These are phyloP conservation scores for Penaeus chinensis DNA, from an alignment of 1,140 invertebrate genomes.

Conservation along the genomic window DNA sequence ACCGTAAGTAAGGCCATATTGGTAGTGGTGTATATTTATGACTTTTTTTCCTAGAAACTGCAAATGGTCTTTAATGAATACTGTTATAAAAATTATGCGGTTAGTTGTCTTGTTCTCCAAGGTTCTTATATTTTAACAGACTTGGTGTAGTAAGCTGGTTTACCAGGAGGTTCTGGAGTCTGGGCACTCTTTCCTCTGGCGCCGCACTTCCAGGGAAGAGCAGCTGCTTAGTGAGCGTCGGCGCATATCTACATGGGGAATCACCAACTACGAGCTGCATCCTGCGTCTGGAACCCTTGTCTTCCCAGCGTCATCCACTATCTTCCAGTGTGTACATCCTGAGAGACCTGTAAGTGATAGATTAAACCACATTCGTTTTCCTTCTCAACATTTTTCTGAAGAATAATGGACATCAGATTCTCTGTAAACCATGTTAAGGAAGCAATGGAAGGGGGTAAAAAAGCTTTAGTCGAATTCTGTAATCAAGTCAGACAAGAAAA, in stretches of 20 bases:
- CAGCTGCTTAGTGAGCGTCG: slow-evolving; percentile 91
- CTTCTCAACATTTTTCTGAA: slow-evolving; percentile 9
- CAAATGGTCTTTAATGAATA: no score
- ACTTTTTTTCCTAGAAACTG: not conserved
- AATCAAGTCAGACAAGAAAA: no score
- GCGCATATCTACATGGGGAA: slow-evolving; percentile 89
- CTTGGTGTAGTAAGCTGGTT: slow-evolving; percentile 47
- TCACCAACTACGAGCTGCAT: slow-evolving; percentile 92
- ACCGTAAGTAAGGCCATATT: slow-evolving; percentile 34
- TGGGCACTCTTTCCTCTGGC: slow-evolving; percentile 56
- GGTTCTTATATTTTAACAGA: slow-evolving; percentile 31
- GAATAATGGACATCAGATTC: no score
- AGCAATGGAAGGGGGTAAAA: no score
- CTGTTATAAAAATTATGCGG: not conserved
- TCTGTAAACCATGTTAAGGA: no score
- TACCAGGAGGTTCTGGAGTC: slow-evolving; percentile 62
- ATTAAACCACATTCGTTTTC: slow-evolving; percentile 57
- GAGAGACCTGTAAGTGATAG: slow-evolving; percentile 74
- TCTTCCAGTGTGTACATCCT: slow-evolving; percentile 83
- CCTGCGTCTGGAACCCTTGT: slow-evolving; percentile 83
- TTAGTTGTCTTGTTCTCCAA: not conserved
- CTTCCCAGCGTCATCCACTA: slow-evolving; percentile 87
- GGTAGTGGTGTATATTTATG: not conserved
- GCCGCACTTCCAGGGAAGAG: slow-evolving; percentile 80
- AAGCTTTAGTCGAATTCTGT: no score